Evolutionary conservation across 1,140 invertebrate genomes (phyloP), one percentile per base, ranked within the genome.

Genomic region (Dinoponera quadriceps): DNA sequence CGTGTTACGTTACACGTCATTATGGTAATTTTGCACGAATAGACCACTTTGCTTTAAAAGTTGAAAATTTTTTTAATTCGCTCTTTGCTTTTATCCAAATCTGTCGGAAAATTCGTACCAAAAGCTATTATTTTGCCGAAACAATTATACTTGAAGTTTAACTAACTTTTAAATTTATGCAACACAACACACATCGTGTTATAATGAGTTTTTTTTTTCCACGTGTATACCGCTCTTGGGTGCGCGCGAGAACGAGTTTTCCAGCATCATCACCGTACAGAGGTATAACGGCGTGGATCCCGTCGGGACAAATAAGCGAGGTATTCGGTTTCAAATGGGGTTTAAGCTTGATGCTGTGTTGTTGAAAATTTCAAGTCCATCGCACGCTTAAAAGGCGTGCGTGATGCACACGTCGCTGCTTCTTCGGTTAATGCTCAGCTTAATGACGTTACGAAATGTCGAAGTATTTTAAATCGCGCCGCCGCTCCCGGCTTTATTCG

Each of bases 251-350:
- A 73, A 51, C 77, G 57, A 66, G 38, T 71, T 73, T 82, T 73
- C 57, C 59, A 63, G 59, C 38, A 63, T 48, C 44, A 72, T 38
- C 59, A 63, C 60, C 44, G 38, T 59, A 27, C 59, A 20, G 69
- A 38, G 44, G 48, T 54, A 44, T 74, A 72, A 73, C 69, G 29
- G 57, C 44, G 51, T 55, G 65, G 33, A 73, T 82, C 2, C 80
- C 80, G 25, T 38, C 44, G 75, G 75, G 72, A 57, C 75, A 78
- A 78, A 73, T 72, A 62, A 82, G 66, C 69, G 80, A 16, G 80
- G 69, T 82, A 62, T 82, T 82, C 59, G 80, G 80, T 82, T 82
- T 82, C 80, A 73, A 73, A 74, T 73, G 80, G 78, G 66, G 68
- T 51, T 82, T 73, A 73, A 72, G 68, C 54, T 82, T 49, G 38